A percentile compares a stretch with the other conserved stretches of the same genome.
Conservation (phyloP, 2,888 invertebrate genomes). For the Escarpia spicata region DNA sequence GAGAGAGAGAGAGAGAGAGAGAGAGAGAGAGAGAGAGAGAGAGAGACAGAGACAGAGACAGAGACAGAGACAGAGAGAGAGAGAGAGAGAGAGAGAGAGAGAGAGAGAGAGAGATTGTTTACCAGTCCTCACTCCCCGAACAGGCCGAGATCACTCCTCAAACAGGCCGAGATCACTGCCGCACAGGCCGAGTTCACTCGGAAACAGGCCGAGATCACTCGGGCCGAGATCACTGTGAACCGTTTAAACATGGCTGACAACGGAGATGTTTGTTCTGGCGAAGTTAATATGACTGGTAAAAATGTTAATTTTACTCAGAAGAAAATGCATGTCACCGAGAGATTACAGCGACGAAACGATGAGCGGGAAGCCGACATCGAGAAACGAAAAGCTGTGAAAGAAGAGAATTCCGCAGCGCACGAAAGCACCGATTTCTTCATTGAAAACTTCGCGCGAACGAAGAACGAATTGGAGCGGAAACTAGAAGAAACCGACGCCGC, state of each 20-base stretch:
- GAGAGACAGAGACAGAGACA: too few species aligned
- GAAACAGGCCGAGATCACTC: too few species aligned
- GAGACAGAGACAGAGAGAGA: too few species aligned
- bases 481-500: constrained; percentile 45
- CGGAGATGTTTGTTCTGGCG: background rate
- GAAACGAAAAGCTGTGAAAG: constrained; percentile 52
- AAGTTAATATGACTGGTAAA: background rate
- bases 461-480: constrained; percentile 47
- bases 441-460: constrained; percentile 49
- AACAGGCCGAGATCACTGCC: too few species aligned
- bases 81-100: too few species aligned
- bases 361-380: constrained; percentile 53
- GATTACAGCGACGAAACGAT: constrained; percentile 56
- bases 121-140: too few species aligned
- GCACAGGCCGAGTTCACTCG: too few species aligned
- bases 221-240: too few species aligned
- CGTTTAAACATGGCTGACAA: background rate
- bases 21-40: too few species aligned
- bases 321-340: constrained; percentile 49
- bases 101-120: too few species aligned
- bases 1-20: too few species aligned
- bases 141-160: too few species aligned
- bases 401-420: constrained; percentile 44
- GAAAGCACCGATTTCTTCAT: constrained; percentile 55
- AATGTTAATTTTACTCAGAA: constrained; percentile 34